phyloP scores from a whole-genome alignment of 2,113 vertebrate genomes.

The Isichthys henryi region DNA sequence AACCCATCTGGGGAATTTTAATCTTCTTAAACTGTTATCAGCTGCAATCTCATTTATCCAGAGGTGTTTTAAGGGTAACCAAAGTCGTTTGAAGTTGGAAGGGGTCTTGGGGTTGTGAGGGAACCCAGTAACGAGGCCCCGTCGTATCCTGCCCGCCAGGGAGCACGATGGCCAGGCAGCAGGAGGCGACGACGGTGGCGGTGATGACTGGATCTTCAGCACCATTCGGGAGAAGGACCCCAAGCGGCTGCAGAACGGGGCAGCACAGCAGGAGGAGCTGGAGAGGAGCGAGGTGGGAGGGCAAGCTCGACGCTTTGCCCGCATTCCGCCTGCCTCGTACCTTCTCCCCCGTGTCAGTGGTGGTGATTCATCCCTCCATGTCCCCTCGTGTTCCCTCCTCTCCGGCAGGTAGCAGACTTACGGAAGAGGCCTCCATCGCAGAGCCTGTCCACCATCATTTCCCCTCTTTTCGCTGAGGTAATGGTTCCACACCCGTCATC shows the following conservation, averaged over 20 bases:
- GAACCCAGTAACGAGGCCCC: too few species aligned
- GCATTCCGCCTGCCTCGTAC: not conserved
- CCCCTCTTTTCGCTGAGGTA: conserved; percentile 90
- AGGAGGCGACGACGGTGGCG: conserved; percentile 79
- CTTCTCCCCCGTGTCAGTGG: not conserved
- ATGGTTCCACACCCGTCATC: conserved; percentile 15
- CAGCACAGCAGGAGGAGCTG: conserved; percentile 64
- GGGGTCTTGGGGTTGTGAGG: not conserved
- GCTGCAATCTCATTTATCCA: not conserved
- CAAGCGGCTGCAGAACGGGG: conserved; percentile 85
- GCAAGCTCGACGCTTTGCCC: not conserved
- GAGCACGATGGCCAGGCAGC: conserved; percentile 86
- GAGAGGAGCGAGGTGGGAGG: conserved; percentile 64
- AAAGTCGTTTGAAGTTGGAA: not conserved
- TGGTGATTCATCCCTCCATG: not conserved
- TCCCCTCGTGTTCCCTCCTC: not conserved
- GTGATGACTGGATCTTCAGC: conserved; percentile 83
- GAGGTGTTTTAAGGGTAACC: not conserved
- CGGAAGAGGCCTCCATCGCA: conserved; percentile 88
- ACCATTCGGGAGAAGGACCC: conserved; percentile 90
- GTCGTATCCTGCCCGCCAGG: conserved; percentile 48
- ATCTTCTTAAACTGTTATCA: not conserved
- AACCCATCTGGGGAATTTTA: not conserved
- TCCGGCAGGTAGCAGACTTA: conserved; percentile 70
- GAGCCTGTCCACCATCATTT: conserved; percentile 84